phyloP scores from a whole-genome alignment of 2,113 vertebrate genomes.

The Esox niger region DNA sequence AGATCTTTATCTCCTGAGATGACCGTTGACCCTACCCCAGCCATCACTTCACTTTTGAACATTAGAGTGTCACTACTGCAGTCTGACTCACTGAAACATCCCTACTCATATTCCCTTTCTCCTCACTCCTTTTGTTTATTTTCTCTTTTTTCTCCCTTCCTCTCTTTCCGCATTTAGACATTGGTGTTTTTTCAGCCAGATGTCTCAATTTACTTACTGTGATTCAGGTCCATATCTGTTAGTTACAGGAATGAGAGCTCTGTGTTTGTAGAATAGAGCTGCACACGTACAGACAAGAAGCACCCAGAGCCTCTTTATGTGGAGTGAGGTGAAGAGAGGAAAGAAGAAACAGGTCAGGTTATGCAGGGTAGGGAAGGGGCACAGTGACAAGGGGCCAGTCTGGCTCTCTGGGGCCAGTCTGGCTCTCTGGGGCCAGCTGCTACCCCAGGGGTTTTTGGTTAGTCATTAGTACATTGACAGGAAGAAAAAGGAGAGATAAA shows the following conservation, averaged over 20 bases:
- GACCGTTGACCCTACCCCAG: slow-evolving; percentile 36
- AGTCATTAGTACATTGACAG: slow-evolving; percentile 36
- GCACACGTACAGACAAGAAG: background rate
- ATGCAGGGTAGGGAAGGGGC: background rate
- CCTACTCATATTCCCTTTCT: slow-evolving; percentile 4
- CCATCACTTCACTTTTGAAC: slow-evolving; percentile 21
- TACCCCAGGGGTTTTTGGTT: slow-evolving; percentile 42
- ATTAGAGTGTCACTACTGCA: slow-evolving; percentile 37
- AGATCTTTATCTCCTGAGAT: slow-evolving; percentile 53
- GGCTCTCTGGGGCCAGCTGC: slow-evolving; percentile 47
- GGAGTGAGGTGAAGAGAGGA: slow-evolving; percentile 2
- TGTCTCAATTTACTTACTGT: slow-evolving; percentile 39
- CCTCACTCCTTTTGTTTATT: slow-evolving; percentile 3
- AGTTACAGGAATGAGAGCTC: background rate
- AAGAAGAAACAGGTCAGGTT: background rate
- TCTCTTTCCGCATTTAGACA: background rate
- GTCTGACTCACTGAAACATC: slow-evolving; percentile 34
- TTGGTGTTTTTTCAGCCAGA: slow-evolving; percentile 31
- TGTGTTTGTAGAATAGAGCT: slow-evolving; percentile 9
- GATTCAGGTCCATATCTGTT: slow-evolving; percentile 33
- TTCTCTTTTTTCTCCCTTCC: background rate
- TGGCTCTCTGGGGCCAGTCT: slow-evolving; percentile 13
- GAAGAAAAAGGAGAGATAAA: slow-evolving; percentile 38
- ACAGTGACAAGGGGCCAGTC: slow-evolving; percentile 6
- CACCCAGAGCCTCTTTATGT: background rate